Evolutionary conservation across 2,888 invertebrate species (phyloP).

Genomic region (Eristalis pertinax): DNA sequence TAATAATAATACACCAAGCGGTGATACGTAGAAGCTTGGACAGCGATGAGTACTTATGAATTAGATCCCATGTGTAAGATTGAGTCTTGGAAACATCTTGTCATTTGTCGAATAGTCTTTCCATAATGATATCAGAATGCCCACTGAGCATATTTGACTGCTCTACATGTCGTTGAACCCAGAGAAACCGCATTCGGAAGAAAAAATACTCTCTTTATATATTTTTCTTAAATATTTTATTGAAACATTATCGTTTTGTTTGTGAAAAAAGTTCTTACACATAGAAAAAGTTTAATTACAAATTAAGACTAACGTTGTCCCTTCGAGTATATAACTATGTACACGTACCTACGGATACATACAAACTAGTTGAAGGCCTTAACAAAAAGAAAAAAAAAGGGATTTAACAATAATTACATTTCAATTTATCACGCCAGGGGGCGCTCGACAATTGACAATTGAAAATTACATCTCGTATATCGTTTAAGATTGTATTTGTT

Average conservation of each 20-base stretch:
- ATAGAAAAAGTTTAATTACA: slow-evolving; percentile 53
- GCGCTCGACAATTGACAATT: slow-evolving; percentile 1
- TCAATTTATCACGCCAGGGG: slow-evolving; percentile 10
- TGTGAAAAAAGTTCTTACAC: slow-evolving; percentile 64
- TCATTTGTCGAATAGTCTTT: no score
- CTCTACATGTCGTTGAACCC: no score
- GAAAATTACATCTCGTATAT: slow-evolving; percentile 7
- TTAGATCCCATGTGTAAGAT: no score
- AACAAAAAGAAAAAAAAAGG: slow-evolving; percentile 18
- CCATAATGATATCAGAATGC: no score
- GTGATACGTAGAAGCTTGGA: no score
- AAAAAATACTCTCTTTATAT: background rate
- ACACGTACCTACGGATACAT: slow-evolving; percentile 34
- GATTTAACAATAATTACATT: slow-evolving; percentile 55
- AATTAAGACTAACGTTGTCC: slow-evolving; percentile 40
- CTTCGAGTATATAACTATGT: slow-evolving; percentile 39
- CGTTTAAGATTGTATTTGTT: slow-evolving; percentile 9
- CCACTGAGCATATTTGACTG: no score
- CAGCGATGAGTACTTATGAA: no score
- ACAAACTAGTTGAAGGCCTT: slow-evolving; percentile 7
- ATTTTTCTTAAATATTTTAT: slow-evolving; percentile 64
- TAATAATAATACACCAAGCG: no score
- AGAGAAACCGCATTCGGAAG: background rate
- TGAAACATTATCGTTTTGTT: slow-evolving; percentile 56
- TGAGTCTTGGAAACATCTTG: no score